Evolutionary conservation across 2,113 vertebrate species (phyloP).

Genomic region (Planiliza haematocheilus): DNA sequence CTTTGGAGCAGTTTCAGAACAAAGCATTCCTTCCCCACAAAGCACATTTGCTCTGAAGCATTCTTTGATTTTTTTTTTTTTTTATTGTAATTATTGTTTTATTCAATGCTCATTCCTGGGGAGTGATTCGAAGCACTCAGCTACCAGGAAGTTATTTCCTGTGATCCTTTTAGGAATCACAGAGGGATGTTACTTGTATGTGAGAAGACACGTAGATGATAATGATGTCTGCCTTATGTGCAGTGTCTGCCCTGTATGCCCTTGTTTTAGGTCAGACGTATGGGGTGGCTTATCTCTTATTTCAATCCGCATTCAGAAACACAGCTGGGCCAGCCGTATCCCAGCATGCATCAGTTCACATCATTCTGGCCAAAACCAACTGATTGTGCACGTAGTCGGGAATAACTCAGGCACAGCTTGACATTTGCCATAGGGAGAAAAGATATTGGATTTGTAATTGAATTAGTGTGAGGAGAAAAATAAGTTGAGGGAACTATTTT

Average conservation of each 20-base stretch:
- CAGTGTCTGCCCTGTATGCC: slow-evolving; percentile 36
- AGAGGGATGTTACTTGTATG: background rate
- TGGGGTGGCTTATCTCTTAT: slow-evolving; percentile 62
- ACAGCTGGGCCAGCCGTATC: slow-evolving; percentile 53
- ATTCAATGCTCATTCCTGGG: background rate
- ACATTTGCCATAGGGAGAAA: slow-evolving; percentile 76
- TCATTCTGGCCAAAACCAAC: slow-evolving; percentile 73
- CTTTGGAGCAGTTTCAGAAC: slow-evolving; percentile 22
- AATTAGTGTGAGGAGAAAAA: slow-evolving; percentile 68
- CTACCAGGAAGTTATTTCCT: slow-evolving; percentile 21
- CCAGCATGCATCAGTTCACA: slow-evolving; percentile 65
- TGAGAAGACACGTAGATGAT: slow-evolving; percentile 2
- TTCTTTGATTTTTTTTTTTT: slow-evolving; percentile 29
- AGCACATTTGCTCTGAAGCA: slow-evolving; percentile 2
- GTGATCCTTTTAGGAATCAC: background rate
- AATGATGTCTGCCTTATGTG: slow-evolving; percentile 7
- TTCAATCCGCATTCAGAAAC: slow-evolving; percentile 64
- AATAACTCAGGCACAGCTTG: slow-evolving; percentile 77
- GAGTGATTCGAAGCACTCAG: slow-evolving; percentile 8
- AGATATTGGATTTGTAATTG: slow-evolving; percentile 82
- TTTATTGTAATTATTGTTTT: slow-evolving; percentile 39
- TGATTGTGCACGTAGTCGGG: slow-evolving; percentile 72
- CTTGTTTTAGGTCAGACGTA: slow-evolving; percentile 55
- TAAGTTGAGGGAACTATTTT: slow-evolving; percentile 60
- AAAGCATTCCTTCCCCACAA: slow-evolving; percentile 31